These are phyloP conservation scores for Harpalus rufipes DNA, from an alignment of 2,888 invertebrate species.

Conservation along the genomic window DNA sequence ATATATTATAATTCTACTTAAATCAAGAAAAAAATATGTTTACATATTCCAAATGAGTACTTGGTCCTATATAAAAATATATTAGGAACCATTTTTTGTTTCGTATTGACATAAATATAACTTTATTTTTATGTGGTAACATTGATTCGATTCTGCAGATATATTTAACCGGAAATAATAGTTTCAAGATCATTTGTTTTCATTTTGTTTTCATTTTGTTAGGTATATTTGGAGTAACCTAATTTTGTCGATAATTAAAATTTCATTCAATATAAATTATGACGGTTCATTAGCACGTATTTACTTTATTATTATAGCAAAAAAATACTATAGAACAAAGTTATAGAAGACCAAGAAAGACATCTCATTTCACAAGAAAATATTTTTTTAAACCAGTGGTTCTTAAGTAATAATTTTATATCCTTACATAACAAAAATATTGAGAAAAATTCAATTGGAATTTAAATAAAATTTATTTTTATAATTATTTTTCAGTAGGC, in stretches of 20 bases:
- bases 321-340: too few species aligned
- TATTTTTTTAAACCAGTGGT: too few species aligned
- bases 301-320: too few species aligned
- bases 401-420: too few species aligned
- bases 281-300: too few species aligned
- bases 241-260: conserved; percentile 9
- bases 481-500: too few species aligned
- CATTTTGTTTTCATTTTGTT: conserved; percentile 16
- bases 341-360: too few species aligned
- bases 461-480: too few species aligned
- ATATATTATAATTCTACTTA: neutral
- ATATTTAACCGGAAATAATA: conserved; percentile 33
- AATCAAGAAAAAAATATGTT: neutral
- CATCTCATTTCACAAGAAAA: too few species aligned
- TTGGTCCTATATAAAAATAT: neutral
- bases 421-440: too few species aligned
- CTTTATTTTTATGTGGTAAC: conserved; percentile 17
- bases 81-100: neutral
- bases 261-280: neutral
- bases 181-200: conserved; percentile 27
- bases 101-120: neutral
- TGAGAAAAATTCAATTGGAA: too few species aligned
- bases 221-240: neutral
- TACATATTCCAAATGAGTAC: neutral
- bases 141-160: conserved; percentile 14